A percentile compares a stretch with the other conserved stretches of the same genome.
Conservation (phyloP, 2,797 vertebrate species). For the Gymnodraco acuticeps region DNA sequence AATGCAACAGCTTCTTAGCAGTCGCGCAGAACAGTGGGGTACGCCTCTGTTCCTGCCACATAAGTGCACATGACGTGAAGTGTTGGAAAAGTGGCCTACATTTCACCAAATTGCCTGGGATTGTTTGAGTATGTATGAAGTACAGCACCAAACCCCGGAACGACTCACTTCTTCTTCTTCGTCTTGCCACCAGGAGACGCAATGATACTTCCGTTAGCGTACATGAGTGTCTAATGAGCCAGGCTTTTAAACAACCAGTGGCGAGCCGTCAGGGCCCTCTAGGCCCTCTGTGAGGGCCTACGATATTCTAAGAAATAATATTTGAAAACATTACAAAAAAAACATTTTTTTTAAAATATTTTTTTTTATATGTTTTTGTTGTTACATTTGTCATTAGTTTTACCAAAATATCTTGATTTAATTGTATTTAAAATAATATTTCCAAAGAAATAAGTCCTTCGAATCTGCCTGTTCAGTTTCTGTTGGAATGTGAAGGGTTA, state of each 20-base stretch:
- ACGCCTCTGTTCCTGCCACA: background rate
- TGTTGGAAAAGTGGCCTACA: slow-evolving; percentile 20
- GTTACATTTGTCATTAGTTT: no score
- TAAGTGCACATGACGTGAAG: slow-evolving; percentile 31
- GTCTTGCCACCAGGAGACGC: slow-evolving; percentile 9
- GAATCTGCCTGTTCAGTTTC: no score
- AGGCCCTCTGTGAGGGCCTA: no score
- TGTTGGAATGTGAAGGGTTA: no score
- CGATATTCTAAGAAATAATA: no score
- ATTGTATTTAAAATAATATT: no score
- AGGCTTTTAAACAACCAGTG: slow-evolving; percentile 1
- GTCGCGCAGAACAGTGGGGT: slow-evolving; percentile 35
- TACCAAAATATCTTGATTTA: no score
- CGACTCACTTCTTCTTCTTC: background rate
- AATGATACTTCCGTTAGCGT: slow-evolving; percentile 1
- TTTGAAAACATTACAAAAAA: no score
- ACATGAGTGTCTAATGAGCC: background rate
- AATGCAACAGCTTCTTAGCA: slow-evolving; percentile 28
- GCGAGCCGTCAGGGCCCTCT: no score
- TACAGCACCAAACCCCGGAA: background rate
- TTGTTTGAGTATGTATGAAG: slow-evolving; percentile 12
- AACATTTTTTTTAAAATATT: no score
- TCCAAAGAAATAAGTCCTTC: no score
- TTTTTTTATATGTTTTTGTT: no score
- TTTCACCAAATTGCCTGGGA: slow-evolving; percentile 34